phyloP scores from a whole-genome alignment of 2,797 vertebrate species.

The Syncerus caffer region DNA sequence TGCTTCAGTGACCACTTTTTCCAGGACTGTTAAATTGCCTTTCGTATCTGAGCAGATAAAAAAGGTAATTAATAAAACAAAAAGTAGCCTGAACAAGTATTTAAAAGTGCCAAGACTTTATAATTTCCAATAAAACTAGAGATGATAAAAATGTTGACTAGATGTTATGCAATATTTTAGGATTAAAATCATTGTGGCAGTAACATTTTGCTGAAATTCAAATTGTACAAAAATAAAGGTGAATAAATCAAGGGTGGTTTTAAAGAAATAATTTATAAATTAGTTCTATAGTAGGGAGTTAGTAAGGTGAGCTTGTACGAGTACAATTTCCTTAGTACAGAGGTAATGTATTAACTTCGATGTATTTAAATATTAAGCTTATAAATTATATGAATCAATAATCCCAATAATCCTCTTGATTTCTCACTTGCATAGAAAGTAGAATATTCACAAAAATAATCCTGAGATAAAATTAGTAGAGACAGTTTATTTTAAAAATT shows the following conservation, averaged over 20 bases:
- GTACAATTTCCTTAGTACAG: neutral
- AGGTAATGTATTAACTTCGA: neutral
- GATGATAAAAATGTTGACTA: constrained; percentile 51
- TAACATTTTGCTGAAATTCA: constrained; percentile 46
- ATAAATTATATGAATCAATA: neutral
- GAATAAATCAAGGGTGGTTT: constrained; percentile 21
- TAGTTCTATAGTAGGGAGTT: neutral
- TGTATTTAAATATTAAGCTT: neutral
- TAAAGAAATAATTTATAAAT: constrained; percentile 46
- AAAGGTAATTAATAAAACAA: constrained; percentile 46
- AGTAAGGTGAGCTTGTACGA: neutral
- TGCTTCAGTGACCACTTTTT: neutral
- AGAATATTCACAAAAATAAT: constrained; percentile 16
- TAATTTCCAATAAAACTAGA: constrained; percentile 39
- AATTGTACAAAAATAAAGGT: constrained; percentile 37
- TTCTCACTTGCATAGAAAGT: neutral
- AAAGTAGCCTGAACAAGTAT: constrained; percentile 22
- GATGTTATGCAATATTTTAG: neutral
- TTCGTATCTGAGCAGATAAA: constrained; percentile 31
- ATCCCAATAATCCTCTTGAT: neutral
- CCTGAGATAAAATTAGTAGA: neutral
- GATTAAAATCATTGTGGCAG: neutral
- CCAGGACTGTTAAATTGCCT: neutral
- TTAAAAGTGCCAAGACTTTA: constrained; percentile 48
- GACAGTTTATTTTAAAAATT: neutral